phyloP scores from a whole-genome alignment of 2,113 vertebrate genomes.

The Zootoca vivipara region DNA sequence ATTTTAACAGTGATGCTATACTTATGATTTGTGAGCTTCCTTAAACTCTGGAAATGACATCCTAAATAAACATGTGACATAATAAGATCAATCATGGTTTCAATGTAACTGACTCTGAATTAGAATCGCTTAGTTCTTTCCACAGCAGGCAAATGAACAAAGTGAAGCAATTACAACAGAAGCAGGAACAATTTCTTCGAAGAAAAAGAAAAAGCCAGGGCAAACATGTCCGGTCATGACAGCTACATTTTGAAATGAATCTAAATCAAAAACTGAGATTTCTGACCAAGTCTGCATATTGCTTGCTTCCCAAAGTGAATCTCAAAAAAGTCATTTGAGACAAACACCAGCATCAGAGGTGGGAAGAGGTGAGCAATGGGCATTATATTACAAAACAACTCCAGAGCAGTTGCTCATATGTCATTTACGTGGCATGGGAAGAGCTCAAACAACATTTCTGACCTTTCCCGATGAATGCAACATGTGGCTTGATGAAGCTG shows the following conservation, averaged over 20 bases:
- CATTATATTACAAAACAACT: slow-evolving; percentile 21
- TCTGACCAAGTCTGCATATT: not conserved
- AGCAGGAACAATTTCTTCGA: not conserved
- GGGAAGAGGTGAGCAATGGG: not conserved
- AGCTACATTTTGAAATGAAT: not conserved
- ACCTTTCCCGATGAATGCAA: slow-evolving; percentile 5
- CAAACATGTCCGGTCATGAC: not conserved
- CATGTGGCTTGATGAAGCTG: not conserved
- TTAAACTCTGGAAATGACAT: not conserved
- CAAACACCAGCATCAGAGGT: not conserved
- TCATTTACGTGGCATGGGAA: not conserved
- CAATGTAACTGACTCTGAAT: not conserved
- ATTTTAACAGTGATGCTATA: not conserved
- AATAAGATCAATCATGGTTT: not conserved
- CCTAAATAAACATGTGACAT: not conserved
- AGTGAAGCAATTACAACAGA: not conserved
- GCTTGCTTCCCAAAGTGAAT: not conserved
- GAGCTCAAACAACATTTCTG: not conserved
- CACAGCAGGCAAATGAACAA: not conserved
- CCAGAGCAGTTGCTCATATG: not conserved
- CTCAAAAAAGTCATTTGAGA: not conserved
- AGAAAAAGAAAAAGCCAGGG: not conserved
- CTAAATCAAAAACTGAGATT: not conserved
- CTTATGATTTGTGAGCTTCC: not conserved
- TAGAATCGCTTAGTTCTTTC: not conserved